Evolutionary conservation across 2,888 invertebrate genomes (phyloP).

Genomic region (Platycheirus albimanus): DNA sequence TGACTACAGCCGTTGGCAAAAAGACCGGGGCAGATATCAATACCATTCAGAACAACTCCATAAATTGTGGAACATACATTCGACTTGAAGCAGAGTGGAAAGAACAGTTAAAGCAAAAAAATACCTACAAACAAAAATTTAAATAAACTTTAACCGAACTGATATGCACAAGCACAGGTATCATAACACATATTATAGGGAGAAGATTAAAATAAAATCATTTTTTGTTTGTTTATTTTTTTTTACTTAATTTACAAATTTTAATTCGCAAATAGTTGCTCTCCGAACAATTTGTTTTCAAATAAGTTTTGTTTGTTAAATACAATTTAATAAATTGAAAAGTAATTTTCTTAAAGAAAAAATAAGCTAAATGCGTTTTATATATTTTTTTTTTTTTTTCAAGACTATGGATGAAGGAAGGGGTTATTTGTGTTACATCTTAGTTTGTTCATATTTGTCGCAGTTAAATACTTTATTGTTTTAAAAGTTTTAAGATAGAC

Average conservation of each 20-base stretch:
- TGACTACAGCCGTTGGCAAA: conserved; percentile 80
- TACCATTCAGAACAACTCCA: conserved; percentile 75
- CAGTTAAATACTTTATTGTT: no score
- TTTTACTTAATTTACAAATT: conserved; percentile 63
- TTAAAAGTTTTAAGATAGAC: no score
- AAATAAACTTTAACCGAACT: conserved; percentile 39
- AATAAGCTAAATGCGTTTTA: conserved; percentile 62
- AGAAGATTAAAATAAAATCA: conserved; percentile 47
- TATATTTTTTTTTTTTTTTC: no score
- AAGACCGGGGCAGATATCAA: conserved; percentile 80
- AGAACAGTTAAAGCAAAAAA: conserved; percentile 83
- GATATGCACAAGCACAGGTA: background rate
- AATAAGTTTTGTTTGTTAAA: conserved; percentile 21
- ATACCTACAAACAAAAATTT: conserved; percentile 70
- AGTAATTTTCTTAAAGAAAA: conserved; percentile 30
- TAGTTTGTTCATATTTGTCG: no score
- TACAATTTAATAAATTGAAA: conserved; percentile 37
- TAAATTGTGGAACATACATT: conserved; percentile 88
- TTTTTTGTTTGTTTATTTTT: conserved; percentile 41
- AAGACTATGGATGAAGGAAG: no score
- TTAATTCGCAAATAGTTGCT: conserved; percentile 59
- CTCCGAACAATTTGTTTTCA: conserved; percentile 35
- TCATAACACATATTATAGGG: no score
- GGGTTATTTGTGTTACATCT: no score
- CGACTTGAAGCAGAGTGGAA: conserved; percentile 91